Conservation (phyloP, 2,113 vertebrate species). For the Pheucticus melanocephalus region DNA sequence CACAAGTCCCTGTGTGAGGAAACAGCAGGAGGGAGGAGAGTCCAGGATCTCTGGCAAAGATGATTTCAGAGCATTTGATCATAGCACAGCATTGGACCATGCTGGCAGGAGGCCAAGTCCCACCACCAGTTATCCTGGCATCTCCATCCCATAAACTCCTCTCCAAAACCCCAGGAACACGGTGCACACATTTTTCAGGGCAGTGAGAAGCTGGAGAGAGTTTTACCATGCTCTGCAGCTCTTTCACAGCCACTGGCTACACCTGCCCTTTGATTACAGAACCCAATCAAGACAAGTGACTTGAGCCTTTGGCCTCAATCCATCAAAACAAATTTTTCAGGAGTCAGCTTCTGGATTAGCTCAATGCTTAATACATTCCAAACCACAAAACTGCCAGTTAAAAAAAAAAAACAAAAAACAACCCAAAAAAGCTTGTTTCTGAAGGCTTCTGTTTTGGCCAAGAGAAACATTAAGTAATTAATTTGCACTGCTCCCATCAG, state of each 20-base stretch:
- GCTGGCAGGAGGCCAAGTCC: background rate
- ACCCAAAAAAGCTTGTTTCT: background rate
- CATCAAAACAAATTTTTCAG: background rate
- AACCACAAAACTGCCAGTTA: background rate
- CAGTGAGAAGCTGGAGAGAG: background rate
- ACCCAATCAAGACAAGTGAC: background rate
- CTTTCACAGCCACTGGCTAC: background rate
- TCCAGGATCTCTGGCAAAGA: background rate
- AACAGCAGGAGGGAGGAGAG: background rate
- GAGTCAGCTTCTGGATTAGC: background rate
- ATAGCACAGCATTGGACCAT: background rate
- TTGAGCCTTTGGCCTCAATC: background rate
- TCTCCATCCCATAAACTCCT: background rate
- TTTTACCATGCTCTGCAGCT: background rate
- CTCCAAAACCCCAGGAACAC: background rate
- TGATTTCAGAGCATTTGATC: background rate
- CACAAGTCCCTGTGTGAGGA: background rate
- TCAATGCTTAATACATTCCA: background rate
- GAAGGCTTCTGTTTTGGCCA: background rate
- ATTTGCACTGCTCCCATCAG: background rate
- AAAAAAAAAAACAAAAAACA: background rate
- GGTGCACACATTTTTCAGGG: background rate
- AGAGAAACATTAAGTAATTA: background rate
- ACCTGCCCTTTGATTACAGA: background rate
- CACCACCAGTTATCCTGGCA: background rate